Evolutionary conservation across 1,140 invertebrate species (phyloP), one percentile per base, ranked within the genome.

Genomic region (Mactra quadrangularis): DNA sequence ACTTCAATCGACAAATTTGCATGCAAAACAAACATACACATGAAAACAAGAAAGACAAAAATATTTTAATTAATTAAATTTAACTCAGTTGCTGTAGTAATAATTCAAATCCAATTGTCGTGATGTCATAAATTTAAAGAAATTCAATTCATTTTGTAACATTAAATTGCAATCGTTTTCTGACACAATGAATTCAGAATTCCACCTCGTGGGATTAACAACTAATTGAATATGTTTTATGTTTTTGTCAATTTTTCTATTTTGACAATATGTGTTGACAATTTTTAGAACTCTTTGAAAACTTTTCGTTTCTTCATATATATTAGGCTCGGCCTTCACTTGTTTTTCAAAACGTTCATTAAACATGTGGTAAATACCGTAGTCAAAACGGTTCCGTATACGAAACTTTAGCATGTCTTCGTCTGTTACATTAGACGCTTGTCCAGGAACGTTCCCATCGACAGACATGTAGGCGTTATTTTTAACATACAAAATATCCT

Each of bases 401-500:
- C 33, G 29, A n/a, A 77, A 66, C 22, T 38, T 11, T 6, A 4
- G 19, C 3, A 19, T 72, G 25, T 72, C 70, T 13, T 72, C 33
- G 19, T 2, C 35, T 1, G 50, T 38, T 15, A 72, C 1, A 3
- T 53, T 7, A 15, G 25, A n/a, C 1, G 9, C 15, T 27, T 35
- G 29, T 6, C 3, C n/a, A 9, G 11, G n/a, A 15, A 15, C n/a
- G 31, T 33, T 60, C 6, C 17, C 50, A 29, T 47, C n/a, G 0
- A 29, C 3, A 7, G 9, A 15, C 4, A 2, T 19, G 17, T 38
- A 31, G 13, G 29, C 53, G 29, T 72, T 72, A 3, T 22, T 50
- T 47, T 50, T 35, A 7, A 31, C n/a, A 60, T 87, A 91, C 0
- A 92, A 70, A 1, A 94, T 87, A 68, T 93, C 88, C 33, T 91